These are phyloP conservation scores for Orbicella faveolata DNA, from an alignment of 64 coral and sea anemone genomes.

Conservation along the genomic window DNA sequence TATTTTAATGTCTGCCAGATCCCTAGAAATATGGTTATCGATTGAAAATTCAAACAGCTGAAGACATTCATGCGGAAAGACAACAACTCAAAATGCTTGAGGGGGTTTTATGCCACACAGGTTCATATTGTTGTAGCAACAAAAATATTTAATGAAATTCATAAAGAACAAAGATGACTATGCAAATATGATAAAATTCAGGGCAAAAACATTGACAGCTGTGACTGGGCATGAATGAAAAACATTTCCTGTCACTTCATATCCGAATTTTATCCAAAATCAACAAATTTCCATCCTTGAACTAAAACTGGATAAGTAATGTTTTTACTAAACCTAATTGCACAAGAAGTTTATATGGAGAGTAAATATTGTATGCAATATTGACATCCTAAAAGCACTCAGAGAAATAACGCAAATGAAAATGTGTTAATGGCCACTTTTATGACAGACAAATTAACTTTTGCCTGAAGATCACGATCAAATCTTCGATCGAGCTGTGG, in stretches of 20 bases:
- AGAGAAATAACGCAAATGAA: conserved; percentile 2
- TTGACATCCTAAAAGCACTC: conserved; percentile 2
- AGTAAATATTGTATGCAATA: conserved; percentile 16
- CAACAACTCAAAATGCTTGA: conserved; percentile 4
- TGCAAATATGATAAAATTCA: conserved; percentile 22
- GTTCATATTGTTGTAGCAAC: conserved; percentile 25
- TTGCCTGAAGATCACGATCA: neutral
- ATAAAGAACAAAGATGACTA: neutral
- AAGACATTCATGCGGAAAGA: neutral
- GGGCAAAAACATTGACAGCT: neutral
- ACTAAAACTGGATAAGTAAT: neutral
- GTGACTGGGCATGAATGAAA: neutral
- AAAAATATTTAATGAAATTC: conserved; percentile 16
- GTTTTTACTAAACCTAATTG: neutral
- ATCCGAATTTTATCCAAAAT: conserved; percentile 2
- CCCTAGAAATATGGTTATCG: neutral
- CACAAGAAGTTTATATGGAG: neutral
- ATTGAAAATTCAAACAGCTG: neutral
- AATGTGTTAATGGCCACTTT: conserved; percentile 4
- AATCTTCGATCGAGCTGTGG: neutral
- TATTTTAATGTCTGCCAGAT: too few relatives aligned
- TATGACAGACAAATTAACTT: neutral
- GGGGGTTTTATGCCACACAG: neutral
- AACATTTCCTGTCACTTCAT: neutral
- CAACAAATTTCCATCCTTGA: neutral